These are phyloP conservation scores for Lacerta bilineata DNA, from an alignment of 2,797 vertebrate species.

Conservation along the genomic window DNA sequence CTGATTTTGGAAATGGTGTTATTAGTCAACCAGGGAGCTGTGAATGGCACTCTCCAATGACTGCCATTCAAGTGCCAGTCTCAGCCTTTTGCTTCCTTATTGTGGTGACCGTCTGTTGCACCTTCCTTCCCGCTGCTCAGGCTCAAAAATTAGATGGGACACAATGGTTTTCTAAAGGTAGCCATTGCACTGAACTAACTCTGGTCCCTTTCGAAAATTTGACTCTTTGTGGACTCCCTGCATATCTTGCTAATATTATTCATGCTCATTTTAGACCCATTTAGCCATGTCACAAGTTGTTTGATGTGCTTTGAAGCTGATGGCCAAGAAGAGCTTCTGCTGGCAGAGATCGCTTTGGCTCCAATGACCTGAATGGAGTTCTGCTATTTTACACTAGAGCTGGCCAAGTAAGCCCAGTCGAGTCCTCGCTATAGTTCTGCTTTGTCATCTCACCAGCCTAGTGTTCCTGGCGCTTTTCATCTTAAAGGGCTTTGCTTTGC, in stretches of 20 bases:
- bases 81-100: conserved; percentile 49
- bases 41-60: conserved; percentile 30
- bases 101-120: background rate
- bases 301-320: conserved; percentile 15
- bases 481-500: background rate
- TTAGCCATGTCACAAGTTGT: conserved; percentile 19
- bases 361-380: conserved; percentile 9
- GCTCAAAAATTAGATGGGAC: background rate
- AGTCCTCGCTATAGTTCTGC: background rate
- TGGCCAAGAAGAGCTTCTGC: background rate
- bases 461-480: conserved; percentile 2
- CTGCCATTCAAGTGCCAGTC: background rate
- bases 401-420: background rate
- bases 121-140: background rate
- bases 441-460: conserved; percentile 10
- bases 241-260: conserved; percentile 34
- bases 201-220: background rate
- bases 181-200: background rate
- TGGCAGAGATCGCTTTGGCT: background rate
- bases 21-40: background rate
- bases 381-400: conserved; percentile 9
- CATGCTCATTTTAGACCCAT: conserved; percentile 24
- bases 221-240: conserved; percentile 23
- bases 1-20: conserved; percentile 12
- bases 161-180: background rate